phyloP scores from a whole-genome alignment of 1,140 invertebrate species.

The Drosophila melanogaster region DNA sequence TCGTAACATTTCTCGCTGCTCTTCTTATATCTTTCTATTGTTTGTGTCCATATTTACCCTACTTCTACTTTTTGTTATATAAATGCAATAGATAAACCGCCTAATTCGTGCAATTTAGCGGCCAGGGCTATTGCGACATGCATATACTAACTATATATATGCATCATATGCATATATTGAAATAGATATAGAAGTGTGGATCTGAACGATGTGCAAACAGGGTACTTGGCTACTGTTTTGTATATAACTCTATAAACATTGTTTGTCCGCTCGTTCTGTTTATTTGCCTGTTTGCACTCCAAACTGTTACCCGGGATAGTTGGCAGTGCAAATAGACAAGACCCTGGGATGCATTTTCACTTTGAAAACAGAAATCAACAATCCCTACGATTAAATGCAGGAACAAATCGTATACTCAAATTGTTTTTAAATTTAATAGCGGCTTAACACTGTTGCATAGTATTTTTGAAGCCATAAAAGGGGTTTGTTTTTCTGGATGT shows the following conservation, averaged over 20 bases:
- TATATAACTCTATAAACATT: constrained; percentile 29
- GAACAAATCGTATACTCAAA: neutral
- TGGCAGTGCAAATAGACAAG: neutral
- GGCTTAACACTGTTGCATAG: neutral
- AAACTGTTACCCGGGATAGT: neutral
- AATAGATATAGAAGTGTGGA: neutral
- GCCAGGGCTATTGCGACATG: constrained; percentile 25
- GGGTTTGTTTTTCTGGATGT: neutral
- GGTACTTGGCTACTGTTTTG: constrained; percentile 38
- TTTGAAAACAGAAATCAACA: neutral
- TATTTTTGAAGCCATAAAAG: constrained; percentile 3
- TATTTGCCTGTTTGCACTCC: constrained; percentile 10
- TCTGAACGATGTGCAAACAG: constrained; percentile 22
- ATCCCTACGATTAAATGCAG: neutral
- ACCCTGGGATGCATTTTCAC: neutral
- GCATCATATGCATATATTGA: too few species aligned
- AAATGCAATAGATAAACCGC: constrained; percentile 53
- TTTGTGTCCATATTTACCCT: constrained; percentile 20
- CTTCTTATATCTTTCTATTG: neutral
- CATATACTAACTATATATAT: neutral
- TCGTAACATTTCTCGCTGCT: constrained; percentile 44
- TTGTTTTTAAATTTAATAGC: constrained; percentile 3
- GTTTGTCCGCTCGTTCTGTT: constrained; percentile 9
- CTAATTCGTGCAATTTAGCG: constrained; percentile 64
- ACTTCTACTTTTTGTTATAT: constrained; percentile 44